Evolutionary conservation across 2,113 vertebrate species (phyloP), one percentile per base, ranked within the genome.

Genomic region (Seriola rivoliana): DNA sequence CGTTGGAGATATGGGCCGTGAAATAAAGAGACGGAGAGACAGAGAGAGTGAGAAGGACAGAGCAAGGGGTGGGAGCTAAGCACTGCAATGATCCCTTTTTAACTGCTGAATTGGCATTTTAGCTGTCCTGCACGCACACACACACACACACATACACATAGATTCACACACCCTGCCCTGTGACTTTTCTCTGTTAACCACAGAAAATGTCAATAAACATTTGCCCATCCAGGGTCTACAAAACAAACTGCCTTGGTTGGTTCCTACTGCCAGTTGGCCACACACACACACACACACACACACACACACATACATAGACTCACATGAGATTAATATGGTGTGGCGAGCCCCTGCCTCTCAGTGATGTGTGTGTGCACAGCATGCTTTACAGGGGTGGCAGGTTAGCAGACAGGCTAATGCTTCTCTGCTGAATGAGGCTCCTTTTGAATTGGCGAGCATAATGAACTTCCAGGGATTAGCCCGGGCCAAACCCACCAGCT

Each of bases 121-220:
- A 85, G 65, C 80, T 85, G 59, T 64, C 70, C n/a, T 32, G 13
- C 60, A 65, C 58, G 68, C 88, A 68, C 73, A 75, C 76, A 50
- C 76, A 73, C 76, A 65, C 38, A 38, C 38, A 8, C 77, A 72
- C 64, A 69, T 50, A 75, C 77, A 73, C 63, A 79, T 10, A 77
- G 68, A 74, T 57, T 62, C 8, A 38, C 78, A 90, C 71, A 79
- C 69, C 44, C 74, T 73, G 66, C 82, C 71, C 89, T 67, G 68
- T 57, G 88, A 91, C 88, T 90, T 91, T 88, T 87, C 76, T 85
- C 71, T 80, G 70, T 90, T 90, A 93, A 92, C 92, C 89, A 90
- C 88, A 92, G 84, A 94, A 90, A 94, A 93, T 92, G 79, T 94
- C 93, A 93, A 94, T 95, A 94, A 94, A 92, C 90, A 93, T 93